Conservation (phyloP, 2,797 vertebrate species). For the Syncerus caffer region DNA sequence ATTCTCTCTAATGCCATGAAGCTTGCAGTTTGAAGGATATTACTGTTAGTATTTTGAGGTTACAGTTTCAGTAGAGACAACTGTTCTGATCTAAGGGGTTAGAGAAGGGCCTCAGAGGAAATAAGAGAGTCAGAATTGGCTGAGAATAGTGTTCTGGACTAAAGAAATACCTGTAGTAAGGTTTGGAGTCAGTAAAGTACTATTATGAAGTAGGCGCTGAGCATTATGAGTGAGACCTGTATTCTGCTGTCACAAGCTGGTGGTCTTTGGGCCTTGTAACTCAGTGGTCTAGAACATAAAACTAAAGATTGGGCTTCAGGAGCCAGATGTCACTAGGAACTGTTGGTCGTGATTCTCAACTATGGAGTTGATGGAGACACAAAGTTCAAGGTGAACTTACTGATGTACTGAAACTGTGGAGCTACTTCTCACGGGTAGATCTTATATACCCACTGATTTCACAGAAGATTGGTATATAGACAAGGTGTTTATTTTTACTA, state of each 20-base stretch:
- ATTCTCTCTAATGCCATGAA: not conserved
- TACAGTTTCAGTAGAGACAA: not conserved
- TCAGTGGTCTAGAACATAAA: not conserved
- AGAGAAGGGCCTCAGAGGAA: not conserved
- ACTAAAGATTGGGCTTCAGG: not conserved
- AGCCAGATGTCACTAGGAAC: not conserved
- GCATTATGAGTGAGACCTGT: not conserved
- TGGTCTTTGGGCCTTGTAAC: not conserved
- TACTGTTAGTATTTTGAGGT: not conserved
- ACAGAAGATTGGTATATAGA: not conserved
- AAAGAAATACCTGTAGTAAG: not conserved
- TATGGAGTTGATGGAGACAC: not conserved
- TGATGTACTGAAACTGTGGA: not conserved
- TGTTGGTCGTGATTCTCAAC: not conserved
- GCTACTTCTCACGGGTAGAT: not conserved
- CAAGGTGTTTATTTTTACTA: slow-evolving; percentile 31
- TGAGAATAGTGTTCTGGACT: not conserved
- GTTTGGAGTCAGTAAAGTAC: not conserved
- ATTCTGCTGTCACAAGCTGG: not conserved
- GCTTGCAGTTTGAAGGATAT: not conserved
- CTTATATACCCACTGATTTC: not conserved
- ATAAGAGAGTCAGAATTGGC: not conserved
- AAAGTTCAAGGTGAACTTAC: slow-evolving; percentile 30
- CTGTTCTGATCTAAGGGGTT: not conserved
- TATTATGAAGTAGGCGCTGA: not conserved